Evolutionary conservation across 1,140 invertebrate species (phyloP), one percentile per base, ranked within the genome.

Genomic region (Ceratitis capitata): DNA sequence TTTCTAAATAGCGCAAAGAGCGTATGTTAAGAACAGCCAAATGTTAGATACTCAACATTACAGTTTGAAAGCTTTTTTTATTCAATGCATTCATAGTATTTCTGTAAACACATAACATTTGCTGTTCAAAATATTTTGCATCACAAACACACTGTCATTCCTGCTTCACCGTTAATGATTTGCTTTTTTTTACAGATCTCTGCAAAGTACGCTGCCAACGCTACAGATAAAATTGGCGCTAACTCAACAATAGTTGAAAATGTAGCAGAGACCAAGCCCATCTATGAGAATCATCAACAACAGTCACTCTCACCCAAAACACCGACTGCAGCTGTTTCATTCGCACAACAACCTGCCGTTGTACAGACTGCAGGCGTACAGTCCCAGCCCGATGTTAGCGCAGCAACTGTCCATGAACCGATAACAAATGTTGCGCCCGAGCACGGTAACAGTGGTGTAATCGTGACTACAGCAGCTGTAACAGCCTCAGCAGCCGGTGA

Each of bases 321-420:
- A 39, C 88, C 87, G 88, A 86, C 86, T 85, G 88, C 87, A 88
- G 85, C 58, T 19, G 86, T 87, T 86, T 87, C 88, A 87, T 87
- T 83, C 35, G 82, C 84, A 19, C 89, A 87, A 35, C 88, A 88
- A 88, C 89, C 89, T 12, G 35, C 35, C 58, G 69, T 58, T 74
- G 82, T 35, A 35, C 53, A 32, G 32, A 35, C 51, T 88, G 87
- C 69, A 1, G 86, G 86, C 86, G 64, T 88, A 88, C 88, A 85
- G 87, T 86, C 35, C 42, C 85, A 82, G 64, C 69, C 29, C 82
- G 64, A 84, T 64, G 87, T 29, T 39, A 29, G 87, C 84, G 84
- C 89, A 83, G 87, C 85, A 58, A 49, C 85, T 82, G 64, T 84
- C n/a, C 85, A 56, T 58, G 82, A 85, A 69, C 78, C 78, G 51